A percentile compares a stretch with the other conserved stretches of the same genome.
Conservation (phyloP, 2,797 vertebrate species). For the Bradypodion pumilum region DNA sequence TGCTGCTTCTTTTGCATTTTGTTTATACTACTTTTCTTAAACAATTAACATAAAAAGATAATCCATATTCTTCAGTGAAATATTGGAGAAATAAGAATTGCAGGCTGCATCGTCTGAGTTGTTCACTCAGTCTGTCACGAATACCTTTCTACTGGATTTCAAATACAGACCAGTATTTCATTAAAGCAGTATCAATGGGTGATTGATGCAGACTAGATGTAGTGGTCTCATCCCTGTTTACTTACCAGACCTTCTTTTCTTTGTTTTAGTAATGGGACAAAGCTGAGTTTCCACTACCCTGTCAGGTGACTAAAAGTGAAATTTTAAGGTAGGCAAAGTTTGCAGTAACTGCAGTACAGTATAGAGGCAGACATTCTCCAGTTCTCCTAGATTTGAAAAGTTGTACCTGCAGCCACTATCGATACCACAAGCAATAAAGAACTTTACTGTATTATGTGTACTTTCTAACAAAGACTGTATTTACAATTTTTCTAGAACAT, state of each 20-base stretch:
- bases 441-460: neutral
- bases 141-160: neutral
- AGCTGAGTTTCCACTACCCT: neutral
- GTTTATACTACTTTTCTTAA: neutral
- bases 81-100: neutral
- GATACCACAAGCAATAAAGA: too few species aligned
- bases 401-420: neutral
- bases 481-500: neutral
- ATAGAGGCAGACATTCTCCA: neutral
- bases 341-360: neutral
- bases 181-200: neutral
- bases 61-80: neutral
- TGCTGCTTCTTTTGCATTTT: neutral
- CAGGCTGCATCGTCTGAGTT: neutral
- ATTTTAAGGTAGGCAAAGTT: neutral
- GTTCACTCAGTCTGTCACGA: neutral
- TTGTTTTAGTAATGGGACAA: neutral
- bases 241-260: neutral
- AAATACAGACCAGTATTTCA: neutral
- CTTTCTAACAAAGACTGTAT: neutral
- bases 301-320: neutral
- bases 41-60: neutral
- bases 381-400: neutral
- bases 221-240: neutral
- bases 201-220: neutral